These are phyloP conservation scores for Rhyacophila evoluta DNA, from an alignment of 2,888 invertebrate genomes.

Conservation along the genomic window DNA sequence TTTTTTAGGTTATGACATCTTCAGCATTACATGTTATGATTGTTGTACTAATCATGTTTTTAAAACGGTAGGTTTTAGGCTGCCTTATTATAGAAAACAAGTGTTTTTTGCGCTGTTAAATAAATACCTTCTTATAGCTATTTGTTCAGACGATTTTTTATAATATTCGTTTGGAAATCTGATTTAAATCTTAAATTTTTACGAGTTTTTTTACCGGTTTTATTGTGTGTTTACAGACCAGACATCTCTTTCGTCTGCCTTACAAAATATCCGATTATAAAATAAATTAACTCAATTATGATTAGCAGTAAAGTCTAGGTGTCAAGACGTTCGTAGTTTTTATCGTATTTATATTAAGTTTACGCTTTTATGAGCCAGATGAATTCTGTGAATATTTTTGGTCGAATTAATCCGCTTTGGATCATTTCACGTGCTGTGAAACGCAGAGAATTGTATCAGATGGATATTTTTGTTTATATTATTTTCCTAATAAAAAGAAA, in stretches of 20 bases:
- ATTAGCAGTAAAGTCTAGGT: not conserved
- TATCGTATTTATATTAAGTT: not conserved
- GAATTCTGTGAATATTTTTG: not conserved
- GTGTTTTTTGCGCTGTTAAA: too few species aligned
- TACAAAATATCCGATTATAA: not conserved
- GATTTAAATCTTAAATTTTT: not conserved
- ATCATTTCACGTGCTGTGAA: not conserved
- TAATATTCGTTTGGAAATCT: not conserved
- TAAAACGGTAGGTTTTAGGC: too few species aligned
- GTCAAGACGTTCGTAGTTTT: not conserved
- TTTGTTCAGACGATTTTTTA: not conserved
- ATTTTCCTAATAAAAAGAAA: not conserved
- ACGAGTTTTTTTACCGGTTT: not conserved
- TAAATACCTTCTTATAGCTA: not conserved
- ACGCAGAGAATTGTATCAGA: not conserved
- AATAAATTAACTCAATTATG: constrained; percentile 5
- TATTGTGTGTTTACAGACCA: constrained; percentile 21
- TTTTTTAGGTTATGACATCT: not conserved
- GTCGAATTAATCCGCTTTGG: not conserved
- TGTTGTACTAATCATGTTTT: too few species aligned
- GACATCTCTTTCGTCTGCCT: not conserved
- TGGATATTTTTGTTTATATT: not conserved
- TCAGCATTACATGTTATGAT: too few species aligned
- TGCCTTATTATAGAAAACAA: too few species aligned
- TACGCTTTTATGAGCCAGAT: constrained; percentile 13